These are phyloP conservation scores for Tetanocera ferruginea DNA, from an alignment of 2,888 invertebrate genomes.

Conservation along the genomic window DNA sequence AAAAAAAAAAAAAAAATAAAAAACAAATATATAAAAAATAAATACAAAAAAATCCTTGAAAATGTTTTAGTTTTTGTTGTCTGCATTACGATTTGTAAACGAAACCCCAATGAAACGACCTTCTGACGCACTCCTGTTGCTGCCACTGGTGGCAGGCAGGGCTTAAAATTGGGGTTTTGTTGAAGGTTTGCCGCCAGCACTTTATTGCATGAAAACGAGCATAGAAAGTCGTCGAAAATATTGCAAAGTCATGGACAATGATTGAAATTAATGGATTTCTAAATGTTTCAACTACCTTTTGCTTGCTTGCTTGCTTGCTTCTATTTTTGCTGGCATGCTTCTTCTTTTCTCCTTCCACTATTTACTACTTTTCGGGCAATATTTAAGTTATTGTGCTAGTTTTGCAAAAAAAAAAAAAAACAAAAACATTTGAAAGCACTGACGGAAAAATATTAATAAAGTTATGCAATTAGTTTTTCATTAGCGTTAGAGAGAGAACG, in stretches of 20 bases:
- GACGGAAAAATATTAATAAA: neutral
- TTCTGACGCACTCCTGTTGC: neutral
- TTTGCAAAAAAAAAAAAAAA: neutral
- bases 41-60: constrained; percentile 20
- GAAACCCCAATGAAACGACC: constrained; percentile 10
- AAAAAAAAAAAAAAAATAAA: neutral
- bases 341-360: neutral
- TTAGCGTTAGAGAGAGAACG: too few relatives aligned
- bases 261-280: constrained; percentile 68
- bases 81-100: constrained; percentile 16
- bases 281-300: constrained; percentile 54
- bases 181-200: constrained; percentile 20
- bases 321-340: neutral
- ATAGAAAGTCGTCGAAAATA: constrained; percentile 19
- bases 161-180: neutral
- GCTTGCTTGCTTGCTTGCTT: constrained; percentile 24
- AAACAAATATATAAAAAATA: neutral
- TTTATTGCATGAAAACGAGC: constrained; percentile 36
- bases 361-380: neutral
- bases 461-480: too few relatives aligned
- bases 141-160: neutral
- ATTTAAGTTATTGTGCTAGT: neutral
- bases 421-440: neutral
- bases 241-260: constrained; percentile 64
- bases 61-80: constrained; percentile 24